Evolutionary conservation across 2,888 invertebrate genomes (phyloP), one percentile per base, ranked within the genome.

Genomic region (Branchipolynoe longqiensis): DNA sequence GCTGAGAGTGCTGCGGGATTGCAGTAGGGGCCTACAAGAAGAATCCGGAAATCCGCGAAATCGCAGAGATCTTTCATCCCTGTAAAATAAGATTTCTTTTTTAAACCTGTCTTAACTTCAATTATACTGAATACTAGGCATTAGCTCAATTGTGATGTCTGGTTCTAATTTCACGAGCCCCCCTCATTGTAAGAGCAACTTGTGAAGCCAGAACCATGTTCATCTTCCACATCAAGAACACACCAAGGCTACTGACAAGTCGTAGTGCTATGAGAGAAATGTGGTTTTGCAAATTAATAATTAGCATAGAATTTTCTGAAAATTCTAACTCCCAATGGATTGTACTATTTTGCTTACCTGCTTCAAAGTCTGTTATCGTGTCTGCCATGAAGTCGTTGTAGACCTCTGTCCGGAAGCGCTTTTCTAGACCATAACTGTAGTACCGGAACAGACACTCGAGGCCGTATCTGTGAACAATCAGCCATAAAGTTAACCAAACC

Each of bases 401-500:
- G 58, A 99, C 94, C 90, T 98, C 97, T n/a, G 97, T 97, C 86
- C 99, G 95, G 95, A 99, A 99, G 94, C 98, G 97, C 91, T 96
- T 96, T 95, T 99, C 99, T 86, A 99, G 95, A 0, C 99, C 99
- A 94, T 99, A 99, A 90, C 98, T 98, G 95, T 96, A 99, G 95
- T 98, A 99, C 69, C 99, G 96, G 96, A 99, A 99, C 86, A 96
- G 93, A 89, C 96, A 95, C 91, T 96, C 96, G 87, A 96, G 91
- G 12, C 96, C 96, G 92, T 95, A 95, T 82, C 93, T 95, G 94
- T 85, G 90, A 89, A 31, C 4, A 2, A 73, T n/a, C n/a, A n/a
- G n/a, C n/a, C n/a, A n/a, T n/a, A n/a, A n/a, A n/a, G n/a, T n/a
- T n/a, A n/a, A n/a, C n/a, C n/a, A n/a, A n/a, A n/a, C n/a, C n/a